Evolutionary conservation across 2,797 vertebrate genomes (phyloP).

Genomic region (Liasis olivaceus): DNA sequence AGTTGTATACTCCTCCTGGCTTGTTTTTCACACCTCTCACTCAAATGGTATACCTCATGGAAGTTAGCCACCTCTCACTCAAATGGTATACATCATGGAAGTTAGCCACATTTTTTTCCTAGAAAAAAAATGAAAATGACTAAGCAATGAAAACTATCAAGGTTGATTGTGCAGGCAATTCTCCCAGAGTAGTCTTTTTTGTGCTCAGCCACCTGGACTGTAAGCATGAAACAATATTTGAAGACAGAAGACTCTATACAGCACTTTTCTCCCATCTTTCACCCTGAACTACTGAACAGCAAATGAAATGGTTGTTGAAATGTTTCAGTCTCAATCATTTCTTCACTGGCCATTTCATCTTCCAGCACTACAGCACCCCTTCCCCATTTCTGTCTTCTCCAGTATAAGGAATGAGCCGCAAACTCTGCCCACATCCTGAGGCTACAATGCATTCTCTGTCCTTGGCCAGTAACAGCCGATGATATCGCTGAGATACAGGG

Average conservation of each 20-base stretch:
- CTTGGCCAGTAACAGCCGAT: too few relatives aligned
- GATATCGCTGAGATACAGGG: neutral
- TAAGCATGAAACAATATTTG: neutral
- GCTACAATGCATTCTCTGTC: too few relatives aligned
- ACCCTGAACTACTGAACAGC: neutral
- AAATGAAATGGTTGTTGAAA: neutral
- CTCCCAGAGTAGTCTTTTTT: neutral
- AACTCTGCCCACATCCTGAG: neutral
- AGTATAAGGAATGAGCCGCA: neutral
- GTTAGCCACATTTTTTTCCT: too few relatives aligned
- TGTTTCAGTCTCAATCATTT: neutral
- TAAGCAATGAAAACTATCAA: neutral
- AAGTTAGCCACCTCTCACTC: neutral
- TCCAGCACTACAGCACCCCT: neutral
- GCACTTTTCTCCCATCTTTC: neutral
- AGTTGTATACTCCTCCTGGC: neutral
- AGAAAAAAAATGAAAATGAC: neutral
- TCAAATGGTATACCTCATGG: neutral
- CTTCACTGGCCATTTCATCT: neutral
- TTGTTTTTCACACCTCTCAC: neutral
- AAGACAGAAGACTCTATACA: too few relatives aligned
- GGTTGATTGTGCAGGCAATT: neutral
- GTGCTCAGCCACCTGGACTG: too few relatives aligned
- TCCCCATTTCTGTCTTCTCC: neutral
- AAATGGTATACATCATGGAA: too few relatives aligned